These are phyloP conservation scores for Chloroceryle inda DNA, from an alignment of 2,797 vertebrate genomes.

Conservation along the genomic window DNA sequence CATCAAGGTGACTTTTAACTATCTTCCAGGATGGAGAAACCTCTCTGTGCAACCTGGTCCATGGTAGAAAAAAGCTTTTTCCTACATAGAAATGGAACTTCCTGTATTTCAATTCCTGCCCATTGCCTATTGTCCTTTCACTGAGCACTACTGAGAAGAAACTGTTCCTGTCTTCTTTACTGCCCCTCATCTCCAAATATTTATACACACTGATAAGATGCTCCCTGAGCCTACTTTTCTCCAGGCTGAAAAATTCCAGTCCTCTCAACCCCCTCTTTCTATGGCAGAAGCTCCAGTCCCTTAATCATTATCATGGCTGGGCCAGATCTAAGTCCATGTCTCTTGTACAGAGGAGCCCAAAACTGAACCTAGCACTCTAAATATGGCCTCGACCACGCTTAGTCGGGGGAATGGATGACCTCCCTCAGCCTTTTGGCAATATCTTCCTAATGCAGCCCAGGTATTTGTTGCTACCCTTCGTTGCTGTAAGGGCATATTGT, in stretches of 20 bases:
- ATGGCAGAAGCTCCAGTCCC: not conserved
- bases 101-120: not conserved
- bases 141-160: not conserved
- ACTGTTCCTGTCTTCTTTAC: not conserved
- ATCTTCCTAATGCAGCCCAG: not conserved
- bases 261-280: not conserved
- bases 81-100: not conserved
- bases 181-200: not conserved
- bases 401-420: not conserved
- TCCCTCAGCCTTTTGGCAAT: not conserved
- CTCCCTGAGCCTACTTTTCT: not conserved
- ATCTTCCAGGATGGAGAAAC: not conserved
- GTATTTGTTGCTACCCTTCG: not conserved
- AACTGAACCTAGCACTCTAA: not conserved
- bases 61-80: not conserved
- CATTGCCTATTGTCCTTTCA: not conserved
- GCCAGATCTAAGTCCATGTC: not conserved
- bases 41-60: not conserved
- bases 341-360: not conserved
- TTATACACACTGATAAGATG: not conserved
- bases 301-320: not conserved
- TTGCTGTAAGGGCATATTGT: not conserved
- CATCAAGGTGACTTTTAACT: not conserved
- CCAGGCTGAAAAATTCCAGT: not conserved
- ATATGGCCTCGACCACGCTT: not conserved